These are phyloP conservation scores for Conger conger DNA, from an alignment of 2,113 vertebrate species.

Conservation along the genomic window DNA sequence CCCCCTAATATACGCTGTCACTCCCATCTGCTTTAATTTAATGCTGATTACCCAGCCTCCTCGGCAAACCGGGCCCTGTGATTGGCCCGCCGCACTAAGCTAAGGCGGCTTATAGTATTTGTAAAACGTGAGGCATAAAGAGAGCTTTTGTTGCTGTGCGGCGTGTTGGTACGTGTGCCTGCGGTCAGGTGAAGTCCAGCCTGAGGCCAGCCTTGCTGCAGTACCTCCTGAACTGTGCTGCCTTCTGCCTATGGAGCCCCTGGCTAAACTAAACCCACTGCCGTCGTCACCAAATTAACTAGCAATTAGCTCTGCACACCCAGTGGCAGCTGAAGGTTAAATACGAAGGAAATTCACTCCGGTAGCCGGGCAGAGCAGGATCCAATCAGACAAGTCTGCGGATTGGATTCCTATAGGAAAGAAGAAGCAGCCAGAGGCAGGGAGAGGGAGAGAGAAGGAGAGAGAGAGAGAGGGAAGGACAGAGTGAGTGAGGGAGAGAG, in stretches of 20 bases:
- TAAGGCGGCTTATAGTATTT: conserved; percentile 48
- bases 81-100: conserved; percentile 51
- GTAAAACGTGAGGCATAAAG: conserved; percentile 47
- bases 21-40: conserved; percentile 49
- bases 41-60: conserved; percentile 49
- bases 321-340: conserved; percentile 43
- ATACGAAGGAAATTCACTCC: conserved; percentile 34
- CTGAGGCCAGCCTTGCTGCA: not conserved
- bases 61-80: conserved; percentile 27
- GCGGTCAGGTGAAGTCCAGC: conserved; percentile 2
- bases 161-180: not conserved
- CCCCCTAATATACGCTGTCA: conserved; percentile 25
- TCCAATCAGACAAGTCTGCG: not conserved
- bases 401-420: conserved; percentile 11
- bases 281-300: conserved; percentile 14
- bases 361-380: not conserved
- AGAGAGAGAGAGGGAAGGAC: not conserved
- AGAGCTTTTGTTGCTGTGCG: conserved; percentile 32
- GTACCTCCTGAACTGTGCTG: conserved; percentile 1
- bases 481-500: not conserved
- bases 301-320: conserved; percentile 34
- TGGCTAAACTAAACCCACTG: conserved; percentile 10
- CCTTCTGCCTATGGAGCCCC: not conserved
- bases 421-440: not conserved
- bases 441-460: not conserved